Evolutionary conservation across 2,888 invertebrate genomes (phyloP), one percentile per base, ranked within the genome.

Genomic region (Meliscaeva auricollis): DNA sequence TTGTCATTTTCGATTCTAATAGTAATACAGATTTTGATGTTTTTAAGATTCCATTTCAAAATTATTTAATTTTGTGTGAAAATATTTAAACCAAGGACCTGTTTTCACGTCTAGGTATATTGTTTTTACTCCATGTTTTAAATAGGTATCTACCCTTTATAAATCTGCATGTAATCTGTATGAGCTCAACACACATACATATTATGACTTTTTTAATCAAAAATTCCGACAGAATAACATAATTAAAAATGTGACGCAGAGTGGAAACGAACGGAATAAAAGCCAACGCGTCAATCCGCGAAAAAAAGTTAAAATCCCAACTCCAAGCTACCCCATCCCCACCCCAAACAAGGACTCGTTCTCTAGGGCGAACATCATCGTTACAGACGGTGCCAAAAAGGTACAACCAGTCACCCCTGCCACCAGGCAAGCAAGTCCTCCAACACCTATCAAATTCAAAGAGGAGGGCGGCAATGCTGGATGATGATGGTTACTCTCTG

Each of bases 321-420:
- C 46, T 6, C 64, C n/a, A n/a, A 76, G 73, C 44, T 73, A 17
- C 52, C 62, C 56, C 20, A 64, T 76, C 75, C 8, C 75, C 35
- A 62, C 46, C 60, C 4, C n/a, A 48, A 46, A 30, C 73, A 56
- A 62, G 72, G 68, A 72, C 62, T 48, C 58, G 35, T 72, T 50
- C 81, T 80, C 54, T 73, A 72, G 76, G 64, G 56, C 69, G 73
- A 73, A 77, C 72, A 77, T 73, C 62, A 46, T 64, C 46, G 56
- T 76, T 75, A 80, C 84, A 84, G 72, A 85, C 85, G 85, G 81
- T 80, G 76, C 80, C 85, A 85, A 73, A 81, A 85, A 85, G 73
- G 85, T 76, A 81, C 54, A 73, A 35, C 64, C 74, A 54, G n/a
- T 17, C 44, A 70, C 64, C 79, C 70, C 58, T 35, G 56, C 58